Evolutionary conservation across 2,888 invertebrate genomes (phyloP).

Genomic region (Drosophila stalkeri): DNA sequence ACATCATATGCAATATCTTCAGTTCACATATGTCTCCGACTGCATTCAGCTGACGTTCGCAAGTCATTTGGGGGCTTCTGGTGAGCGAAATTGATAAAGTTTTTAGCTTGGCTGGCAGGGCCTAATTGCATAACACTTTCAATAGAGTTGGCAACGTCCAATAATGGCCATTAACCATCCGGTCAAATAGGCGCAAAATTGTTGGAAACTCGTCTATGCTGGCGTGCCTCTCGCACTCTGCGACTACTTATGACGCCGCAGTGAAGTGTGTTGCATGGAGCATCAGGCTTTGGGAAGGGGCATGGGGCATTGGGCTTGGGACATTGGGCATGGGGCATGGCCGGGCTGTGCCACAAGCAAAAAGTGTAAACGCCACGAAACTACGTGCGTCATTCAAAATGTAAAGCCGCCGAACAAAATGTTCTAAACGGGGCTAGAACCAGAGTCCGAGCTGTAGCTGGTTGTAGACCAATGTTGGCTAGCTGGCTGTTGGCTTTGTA

Average conservation of each 20-base stretch:
- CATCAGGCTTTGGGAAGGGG: background rate
- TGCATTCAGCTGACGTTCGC: background rate
- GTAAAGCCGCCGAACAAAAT: slow-evolving; percentile 49
- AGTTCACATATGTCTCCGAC: background rate
- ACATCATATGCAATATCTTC: background rate
- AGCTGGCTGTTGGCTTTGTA: background rate
- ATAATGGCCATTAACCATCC: slow-evolving; percentile 45
- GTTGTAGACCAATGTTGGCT: background rate
- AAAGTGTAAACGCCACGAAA: slow-evolving; percentile 69
- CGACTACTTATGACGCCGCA: slow-evolving; percentile 10
- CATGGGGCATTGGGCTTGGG: background rate
- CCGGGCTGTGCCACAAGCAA: slow-evolving; percentile 31
- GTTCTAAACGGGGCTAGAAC: slow-evolving; percentile 32
- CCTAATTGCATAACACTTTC: slow-evolving; percentile 63
- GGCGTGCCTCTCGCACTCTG: slow-evolving; percentile 4
- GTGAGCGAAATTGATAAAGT: slow-evolving; percentile 7
- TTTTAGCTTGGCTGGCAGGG: slow-evolving; percentile 10
- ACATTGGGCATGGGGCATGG: slow-evolving; percentile 3
- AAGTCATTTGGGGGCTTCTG: background rate
- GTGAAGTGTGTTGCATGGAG: slow-evolving; percentile 4
- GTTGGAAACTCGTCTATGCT: slow-evolving; percentile 35
- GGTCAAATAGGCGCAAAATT: slow-evolving; percentile 45
- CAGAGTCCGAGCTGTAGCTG: background rate
- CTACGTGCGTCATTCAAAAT: slow-evolving; percentile 53
- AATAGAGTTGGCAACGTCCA: slow-evolving; percentile 66